Base-by-base conservation (phyloP, 2,888 invertebrate species). In the Orthosia gracilis region DNA sequence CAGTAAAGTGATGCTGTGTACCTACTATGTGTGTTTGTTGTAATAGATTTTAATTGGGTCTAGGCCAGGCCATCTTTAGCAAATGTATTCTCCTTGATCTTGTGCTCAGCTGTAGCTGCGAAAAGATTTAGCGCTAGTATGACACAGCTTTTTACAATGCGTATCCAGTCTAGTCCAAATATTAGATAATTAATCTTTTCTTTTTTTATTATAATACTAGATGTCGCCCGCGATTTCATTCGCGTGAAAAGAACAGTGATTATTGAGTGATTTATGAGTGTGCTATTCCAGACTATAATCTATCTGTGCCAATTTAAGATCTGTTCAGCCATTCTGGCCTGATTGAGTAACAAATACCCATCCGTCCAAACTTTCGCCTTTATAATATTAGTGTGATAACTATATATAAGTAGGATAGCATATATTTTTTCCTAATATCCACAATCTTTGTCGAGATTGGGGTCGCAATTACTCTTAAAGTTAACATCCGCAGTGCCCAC, bases 401-500 rank as follows among this genome's bases (percentile, higher is more conserved):
- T 7, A 40, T 40, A 40, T 7, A 40, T 40, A 40, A 40, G 40
- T 40, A 40, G 40, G 9, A 31, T 26, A 69, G 1, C 49, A 78
- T 31, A 45, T 18, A 61, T 59, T 31, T 18, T 18, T 15, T 23
- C 45, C 21, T 45, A 69, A 47, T 47, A 76, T 40, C 9, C 13
- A 50, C 15, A 21, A 40, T 49, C 45, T 71, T 58, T 47, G 13
- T 15, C 12, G 31, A 54, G 15, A 54, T 73, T 50, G 73, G 40
- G 64, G 49, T 64, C 54, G 54, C 59, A 50, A 55, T 79, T 50
- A 61, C 49, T 65, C 40, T 58, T 50, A 62, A 64, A 76, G 50
- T 78, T 62, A 78, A 70, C 62, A 66, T 74, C 67, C 81, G 81
- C 81, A 80, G 47, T 80, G 81, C 67, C 47, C 52, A 52, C 40